Conservation (phyloP, 2,113 vertebrate genomes). For the Odontesthes bonariensis region DNA sequence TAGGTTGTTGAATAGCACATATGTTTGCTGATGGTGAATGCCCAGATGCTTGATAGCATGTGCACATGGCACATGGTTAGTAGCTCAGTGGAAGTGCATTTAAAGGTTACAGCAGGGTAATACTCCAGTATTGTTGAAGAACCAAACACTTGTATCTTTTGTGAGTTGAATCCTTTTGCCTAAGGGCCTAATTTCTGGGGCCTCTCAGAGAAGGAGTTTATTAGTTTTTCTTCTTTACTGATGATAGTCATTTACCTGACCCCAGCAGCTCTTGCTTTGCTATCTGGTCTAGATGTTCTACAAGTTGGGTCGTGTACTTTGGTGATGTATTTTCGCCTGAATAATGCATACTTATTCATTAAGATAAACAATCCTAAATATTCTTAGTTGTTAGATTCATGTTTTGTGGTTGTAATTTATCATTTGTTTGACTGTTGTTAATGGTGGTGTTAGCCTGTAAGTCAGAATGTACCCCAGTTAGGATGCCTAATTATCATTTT, state of each 20-base stretch:
- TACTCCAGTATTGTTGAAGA: background rate
- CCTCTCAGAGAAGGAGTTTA: background rate
- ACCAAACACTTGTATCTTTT: background rate
- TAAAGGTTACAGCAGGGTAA: background rate
- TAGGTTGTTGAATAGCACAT: too few relatives aligned
- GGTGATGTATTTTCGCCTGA: too few relatives aligned
- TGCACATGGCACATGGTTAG: background rate
- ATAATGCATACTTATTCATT: too few relatives aligned
- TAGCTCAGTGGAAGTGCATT: background rate
- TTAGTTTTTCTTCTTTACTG: conserved; percentile 29
- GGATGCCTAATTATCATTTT: too few relatives aligned
- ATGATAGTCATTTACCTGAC: conserved; percentile 26
- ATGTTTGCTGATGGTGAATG: background rate
- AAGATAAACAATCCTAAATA: too few relatives aligned
- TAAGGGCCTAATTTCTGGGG: background rate
- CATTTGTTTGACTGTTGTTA: too few relatives aligned
- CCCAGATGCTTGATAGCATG: background rate
- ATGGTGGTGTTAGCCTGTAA: too few relatives aligned
- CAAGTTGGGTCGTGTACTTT: conserved; percentile 22
- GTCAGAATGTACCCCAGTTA: too few relatives aligned
- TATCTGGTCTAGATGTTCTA: background rate
- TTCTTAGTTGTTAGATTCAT: too few relatives aligned
- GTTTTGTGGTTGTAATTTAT: too few relatives aligned
- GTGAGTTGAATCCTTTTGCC: background rate
- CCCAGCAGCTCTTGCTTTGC: background rate